Base-by-base conservation (phyloP, 2,113 vertebrate genomes). In the Corythoichthys haematopterus region DNA sequence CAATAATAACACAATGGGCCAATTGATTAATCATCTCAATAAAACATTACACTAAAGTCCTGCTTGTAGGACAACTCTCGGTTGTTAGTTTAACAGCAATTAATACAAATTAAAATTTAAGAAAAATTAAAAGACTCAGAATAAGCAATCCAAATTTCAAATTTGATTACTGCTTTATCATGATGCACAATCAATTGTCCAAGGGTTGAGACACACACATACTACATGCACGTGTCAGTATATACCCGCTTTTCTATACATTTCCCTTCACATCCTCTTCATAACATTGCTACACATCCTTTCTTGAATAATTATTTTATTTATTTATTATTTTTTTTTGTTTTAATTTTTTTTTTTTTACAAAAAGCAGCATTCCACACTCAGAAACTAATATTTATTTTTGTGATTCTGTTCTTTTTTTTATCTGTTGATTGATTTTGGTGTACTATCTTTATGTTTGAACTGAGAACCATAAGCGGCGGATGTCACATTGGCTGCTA, bases 321-420 rank as follows among this genome's bases (percentile, higher is more conserved):
- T 28, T 28, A 28, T 28, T 28, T 28, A 28, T 28, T 28, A 1
- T 28, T 28, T 28, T 1, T 28, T 28, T 28, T 28, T 28, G n/a
- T n/a, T n/a, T n/a, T n/a, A n/a, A n/a, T 28, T 28, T 28, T 28
- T 1, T 28, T 28, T 28, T 28, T 28, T 28, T 28, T 28, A 6
- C 6, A 43, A 66, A 83, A 81, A 84, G 74, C 85, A 87, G 85
- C 83, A 82, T 82, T 88, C 79, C 86, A 88, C 82, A 86, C 72
- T 69, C 56, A 80, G 80, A 67, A 53, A 8, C 50, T 9, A 45
- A 88, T 65, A 74, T 59, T 16, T 75, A 70, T 79, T 78, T 76
- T 81, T 84, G 68, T 48, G 11, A 56, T 63, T 77, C 62, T 69
- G 52, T 80, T 70, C 38, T 64, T 52, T 28, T 60, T 43, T 65